Evolutionary conservation across 2,797 vertebrate species (phyloP), one percentile per base, ranked within the genome.

Genomic region (Anabas testudineus): DNA sequence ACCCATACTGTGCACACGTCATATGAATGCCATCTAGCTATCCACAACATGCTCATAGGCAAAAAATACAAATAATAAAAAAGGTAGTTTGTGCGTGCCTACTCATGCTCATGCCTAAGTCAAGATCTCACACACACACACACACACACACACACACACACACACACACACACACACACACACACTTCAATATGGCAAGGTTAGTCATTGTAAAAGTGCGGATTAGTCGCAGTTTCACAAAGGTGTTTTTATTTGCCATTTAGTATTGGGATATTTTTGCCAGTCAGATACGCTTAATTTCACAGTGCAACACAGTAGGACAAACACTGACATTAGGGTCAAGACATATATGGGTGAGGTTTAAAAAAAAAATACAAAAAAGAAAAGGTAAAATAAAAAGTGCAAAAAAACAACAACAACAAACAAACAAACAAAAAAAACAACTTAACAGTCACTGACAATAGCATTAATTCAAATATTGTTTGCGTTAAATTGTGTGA

Each of bases 211-310:
- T 91, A 92, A 91, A 92, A 91, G 89, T 92, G 90, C 87, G 83
- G 91, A 92, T 92, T 92, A 91, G 90, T 93, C 92, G 90, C 91
- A 92, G 87, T 90, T 93, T 92, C 90, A 92, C 90, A 90, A 90
- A 90, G 81, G 88, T 90, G 90, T 85, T 91, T 93, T 93, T 93
- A 92, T 93, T 93, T 91, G 90, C 90, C 90, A 91, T 91, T 92
- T 88, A 92, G 88, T 90, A 91, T 91, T 88, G 85, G 86, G 86
- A 92, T 90, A 87, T 81, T 87, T 91, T 83, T 88, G 87, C 90
- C 86, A 90, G 87, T 92, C 85, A 91, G 90, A 92, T 89, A 93
- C 91, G 91, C 86, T 88, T 90, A 89, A 87, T 90, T 92, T 92
- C 89, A 93, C 92, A 92, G 88, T 92, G 92, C 89, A 92, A 90